phyloP scores from a whole-genome alignment of 2,113 vertebrate species.

The Turdus rufiventris region DNA sequence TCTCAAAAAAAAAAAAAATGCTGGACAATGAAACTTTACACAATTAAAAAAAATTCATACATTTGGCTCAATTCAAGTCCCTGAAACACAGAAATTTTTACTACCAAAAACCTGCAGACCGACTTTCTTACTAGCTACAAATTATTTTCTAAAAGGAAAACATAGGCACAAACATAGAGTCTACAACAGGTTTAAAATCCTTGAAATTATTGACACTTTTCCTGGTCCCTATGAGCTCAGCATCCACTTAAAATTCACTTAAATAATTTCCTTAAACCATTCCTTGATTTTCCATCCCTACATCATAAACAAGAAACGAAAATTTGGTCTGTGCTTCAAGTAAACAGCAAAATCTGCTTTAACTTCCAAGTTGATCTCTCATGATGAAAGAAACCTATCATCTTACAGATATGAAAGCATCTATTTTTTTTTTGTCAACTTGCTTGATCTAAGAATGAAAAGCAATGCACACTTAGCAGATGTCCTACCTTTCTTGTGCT shows the following conservation, averaged over 20 bases:
- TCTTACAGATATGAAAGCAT: not conserved
- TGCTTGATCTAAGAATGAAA: not conserved
- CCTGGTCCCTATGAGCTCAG: not conserved
- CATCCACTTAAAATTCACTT: not conserved
- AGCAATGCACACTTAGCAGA: not conserved
- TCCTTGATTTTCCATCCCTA: not conserved
- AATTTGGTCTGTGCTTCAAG: not conserved
- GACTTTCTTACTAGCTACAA: not conserved
- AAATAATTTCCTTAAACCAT: not conserved
- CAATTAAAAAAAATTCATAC: not conserved
- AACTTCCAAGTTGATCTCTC: not conserved
- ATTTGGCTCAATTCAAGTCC: not conserved
- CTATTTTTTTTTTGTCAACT: not conserved
- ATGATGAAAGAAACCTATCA: not conserved
- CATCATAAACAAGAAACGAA: not conserved
- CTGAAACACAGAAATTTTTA: not conserved
- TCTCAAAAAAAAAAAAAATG: not conserved
- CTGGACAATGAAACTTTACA: not conserved
- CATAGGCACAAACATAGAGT: not conserved
- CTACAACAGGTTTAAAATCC: not conserved
- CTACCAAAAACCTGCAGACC: not conserved
- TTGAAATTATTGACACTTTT: not conserved
- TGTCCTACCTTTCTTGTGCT: not conserved
- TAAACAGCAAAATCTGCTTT: not conserved
- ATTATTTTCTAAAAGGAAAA: not conserved